These are phyloP conservation scores for Dolichopus griseipennis DNA, from an alignment of 2,888 invertebrate species.

Conservation along the genomic window DNA sequence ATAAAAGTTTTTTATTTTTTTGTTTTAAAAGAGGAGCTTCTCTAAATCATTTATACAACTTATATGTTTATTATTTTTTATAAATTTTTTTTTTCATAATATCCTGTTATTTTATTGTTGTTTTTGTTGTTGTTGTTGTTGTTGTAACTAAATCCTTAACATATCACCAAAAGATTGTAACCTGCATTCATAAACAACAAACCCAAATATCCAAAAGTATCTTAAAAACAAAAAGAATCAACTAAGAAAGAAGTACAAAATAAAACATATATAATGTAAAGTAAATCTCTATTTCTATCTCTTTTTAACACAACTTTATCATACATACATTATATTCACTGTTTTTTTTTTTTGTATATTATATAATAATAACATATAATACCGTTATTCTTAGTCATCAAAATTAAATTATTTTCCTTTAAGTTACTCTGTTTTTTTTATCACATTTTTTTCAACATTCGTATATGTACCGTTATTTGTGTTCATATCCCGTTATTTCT, in stretches of 20 bases:
- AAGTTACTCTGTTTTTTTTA: neutral
- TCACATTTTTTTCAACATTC: neutral
- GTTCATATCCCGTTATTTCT: too few species aligned
- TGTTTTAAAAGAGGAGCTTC: neutral
- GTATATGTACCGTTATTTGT: too few species aligned
- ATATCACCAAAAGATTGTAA: neutral
- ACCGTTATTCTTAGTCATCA: neutral
- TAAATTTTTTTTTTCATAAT: neutral
- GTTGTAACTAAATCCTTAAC: neutral
- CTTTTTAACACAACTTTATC: too few species aligned
- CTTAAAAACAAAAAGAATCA: too few species aligned
- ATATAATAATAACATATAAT: neutral
- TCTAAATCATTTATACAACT: neutral
- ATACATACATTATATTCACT: neutral
- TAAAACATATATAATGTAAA: neutral
- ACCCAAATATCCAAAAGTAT: too few species aligned
- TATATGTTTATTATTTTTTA: neutral
- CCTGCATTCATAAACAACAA: conserved; percentile 2
- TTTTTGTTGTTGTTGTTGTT: too few species aligned
- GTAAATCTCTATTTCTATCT: neutral
- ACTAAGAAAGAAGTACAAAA: too few species aligned
- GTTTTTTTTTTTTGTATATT: neutral
- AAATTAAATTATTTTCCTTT: conserved; percentile 4
- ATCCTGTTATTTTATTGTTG: neutral
- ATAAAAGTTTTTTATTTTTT: too few species aligned